phyloP scores from a whole-genome alignment of 2,797 vertebrate species.

The Taenioides sp. region DNA sequence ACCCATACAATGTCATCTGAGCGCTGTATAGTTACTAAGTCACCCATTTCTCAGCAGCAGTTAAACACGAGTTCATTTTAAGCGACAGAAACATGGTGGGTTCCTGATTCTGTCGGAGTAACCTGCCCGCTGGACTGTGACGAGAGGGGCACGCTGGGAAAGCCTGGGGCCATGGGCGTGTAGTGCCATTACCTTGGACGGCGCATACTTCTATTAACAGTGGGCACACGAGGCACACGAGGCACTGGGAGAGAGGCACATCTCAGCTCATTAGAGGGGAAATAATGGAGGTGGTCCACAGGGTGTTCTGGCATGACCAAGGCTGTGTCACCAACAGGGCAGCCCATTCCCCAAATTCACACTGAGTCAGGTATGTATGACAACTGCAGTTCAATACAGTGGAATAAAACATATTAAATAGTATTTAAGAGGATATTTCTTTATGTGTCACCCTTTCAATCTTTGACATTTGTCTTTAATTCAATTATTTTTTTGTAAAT shows the following conservation, averaged over 20 bases:
- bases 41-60: constrained; percentile 32
- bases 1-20: constrained; percentile 7
- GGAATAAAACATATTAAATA: neutral
- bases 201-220: constrained; percentile 37
- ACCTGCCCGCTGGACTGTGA: constrained; percentile 52
- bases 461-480: too few species aligned
- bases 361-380: neutral
- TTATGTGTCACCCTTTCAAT: too few species aligned
- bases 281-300: constrained; percentile 58
- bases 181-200: constrained; percentile 48
- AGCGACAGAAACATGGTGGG: constrained; percentile 23
- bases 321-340: constrained; percentile 19
- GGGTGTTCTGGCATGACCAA: constrained; percentile 36
- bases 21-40: constrained; percentile 35
- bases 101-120: constrained; percentile 33
- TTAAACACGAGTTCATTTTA: constrained; percentile 28
- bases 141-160: constrained; percentile 41
- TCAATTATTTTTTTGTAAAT: too few species aligned
- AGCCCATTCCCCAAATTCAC: neutral
- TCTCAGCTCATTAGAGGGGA: constrained; percentile 57
- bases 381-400: too few species aligned
- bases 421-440: neutral
- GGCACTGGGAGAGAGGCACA: constrained; percentile 50
- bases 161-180: constrained; percentile 43
- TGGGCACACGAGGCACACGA: constrained; percentile 43